phyloP scores from a whole-genome alignment of 2,888 invertebrate genomes.

The Eretmocerus hayati region DNA sequence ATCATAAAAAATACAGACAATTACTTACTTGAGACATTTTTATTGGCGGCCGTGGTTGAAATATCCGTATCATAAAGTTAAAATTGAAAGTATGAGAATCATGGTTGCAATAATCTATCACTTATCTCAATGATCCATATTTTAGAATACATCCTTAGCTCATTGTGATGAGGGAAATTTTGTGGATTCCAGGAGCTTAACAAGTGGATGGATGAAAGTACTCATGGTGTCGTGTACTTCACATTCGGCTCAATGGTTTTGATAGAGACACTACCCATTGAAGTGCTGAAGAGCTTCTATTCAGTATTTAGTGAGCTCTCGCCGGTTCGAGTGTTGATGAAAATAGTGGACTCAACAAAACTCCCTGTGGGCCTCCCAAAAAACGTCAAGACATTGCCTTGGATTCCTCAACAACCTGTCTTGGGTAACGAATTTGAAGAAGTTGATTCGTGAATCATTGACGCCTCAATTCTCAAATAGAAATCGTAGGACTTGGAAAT shows the following conservation, averaged over 20 bases:
- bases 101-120: too few relatives aligned
- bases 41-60: background rate
- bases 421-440: background rate
- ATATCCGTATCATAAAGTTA: background rate
- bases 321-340: constrained; percentile 31
- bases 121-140: background rate
- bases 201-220: constrained; percentile 31
- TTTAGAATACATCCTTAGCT: too few relatives aligned
- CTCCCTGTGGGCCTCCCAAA: constrained; percentile 28
- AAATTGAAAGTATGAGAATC: too few relatives aligned
- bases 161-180: constrained; percentile 48
- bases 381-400: constrained; percentile 27
- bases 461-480: background rate
- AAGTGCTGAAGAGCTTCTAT: constrained; percentile 25
- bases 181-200: constrained; percentile 25
- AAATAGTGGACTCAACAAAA: constrained; percentile 17
- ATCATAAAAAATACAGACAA: background rate
- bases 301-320: constrained; percentile 28
- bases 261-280: constrained; percentile 28
- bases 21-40: background rate
- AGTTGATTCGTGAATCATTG: background rate
- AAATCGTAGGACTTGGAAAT: background rate
- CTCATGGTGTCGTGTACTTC: constrained; percentile 32
- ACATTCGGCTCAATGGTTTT: constrained; percentile 32
- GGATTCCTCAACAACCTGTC: constrained; percentile 29